Evolutionary conservation across 2,888 invertebrate species (phyloP).

Genomic region (Volucella bombylans): DNA sequence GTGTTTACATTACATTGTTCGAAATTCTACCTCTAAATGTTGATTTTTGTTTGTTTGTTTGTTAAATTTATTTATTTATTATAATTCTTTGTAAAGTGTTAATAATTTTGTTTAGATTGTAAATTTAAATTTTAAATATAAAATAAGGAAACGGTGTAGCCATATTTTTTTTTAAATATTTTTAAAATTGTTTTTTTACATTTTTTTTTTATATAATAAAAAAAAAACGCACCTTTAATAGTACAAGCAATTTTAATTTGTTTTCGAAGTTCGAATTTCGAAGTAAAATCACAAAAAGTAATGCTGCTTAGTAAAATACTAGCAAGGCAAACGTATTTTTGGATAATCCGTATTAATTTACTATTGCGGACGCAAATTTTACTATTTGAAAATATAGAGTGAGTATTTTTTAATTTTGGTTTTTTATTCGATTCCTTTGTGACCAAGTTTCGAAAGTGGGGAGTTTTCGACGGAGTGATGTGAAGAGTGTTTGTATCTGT

Average conservation of each 20-base stretch:
- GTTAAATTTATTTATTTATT: slow-evolving; percentile 27
- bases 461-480: too few relatives aligned
- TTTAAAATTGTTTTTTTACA: slow-evolving; percentile 8
- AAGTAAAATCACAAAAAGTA: slow-evolving; percentile 54
- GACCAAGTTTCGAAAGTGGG: too few relatives aligned
- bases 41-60: slow-evolving; percentile 46
- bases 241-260: slow-evolving; percentile 42
- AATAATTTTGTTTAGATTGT: slow-evolving; percentile 38
- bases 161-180: slow-evolving; percentile 62
- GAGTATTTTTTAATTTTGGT: slow-evolving; percentile 42
- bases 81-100: slow-evolving; percentile 48
- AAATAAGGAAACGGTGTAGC: slow-evolving; percentile 60
- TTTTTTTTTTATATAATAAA: neutral
- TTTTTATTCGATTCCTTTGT: neutral
- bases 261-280: slow-evolving; percentile 52
- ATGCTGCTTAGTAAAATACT: slow-evolving; percentile 67
- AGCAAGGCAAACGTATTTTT: slow-evolving; percentile 64
- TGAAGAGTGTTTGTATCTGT: too few relatives aligned
- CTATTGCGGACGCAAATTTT: slow-evolving; percentile 67
- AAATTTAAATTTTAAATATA: slow-evolving; percentile 8
- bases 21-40: slow-evolving; percentile 25
- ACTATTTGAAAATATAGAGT: slow-evolving; percentile 69
- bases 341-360: slow-evolving; percentile 68
- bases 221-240: slow-evolving; percentile 61
- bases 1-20: slow-evolving; percentile 8